Evolutionary conservation across 2,888 invertebrate genomes (phyloP), one percentile per base, ranked within the genome.

Genomic region (Nemurella pictetii): DNA sequence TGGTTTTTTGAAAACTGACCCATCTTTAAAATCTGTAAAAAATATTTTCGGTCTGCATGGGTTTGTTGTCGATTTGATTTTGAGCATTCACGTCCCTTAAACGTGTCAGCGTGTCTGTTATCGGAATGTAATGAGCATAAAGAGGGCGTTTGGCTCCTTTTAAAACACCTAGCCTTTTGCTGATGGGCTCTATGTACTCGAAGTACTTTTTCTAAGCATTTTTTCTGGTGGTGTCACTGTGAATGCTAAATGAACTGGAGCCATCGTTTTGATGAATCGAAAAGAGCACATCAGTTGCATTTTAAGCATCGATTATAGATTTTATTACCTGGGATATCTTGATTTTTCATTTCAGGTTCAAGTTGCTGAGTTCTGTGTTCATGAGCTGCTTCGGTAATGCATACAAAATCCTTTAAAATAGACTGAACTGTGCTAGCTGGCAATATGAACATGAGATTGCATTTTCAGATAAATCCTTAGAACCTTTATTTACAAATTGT

Each of bases 11-110:
- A 77, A 77, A 5, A 25, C 25, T 5, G 27, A 15, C 26, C 77
- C 77, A 77, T 77, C 77, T 27, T 77, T 77, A 5, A 77, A 77
- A 77, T 77, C 77, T 15, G 77, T 77, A 4, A 77, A 27, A 5
- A 77, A 26, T 25, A 3, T 5, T 3, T 15, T 77, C 28, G 3
- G 15, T 26, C 29, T 15, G 77, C 15, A 15, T 26, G 29, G 26
- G 28, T 7, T n/a, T 7, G 7, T 29, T 26, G 77, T 77, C 77
- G 5, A 77, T 77, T 77, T 77, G 77, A 29, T 7, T 5, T 77
- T 77, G 77, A 28, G 26, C 15, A 27, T 27, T 2, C 4, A 27
- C 26, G 25, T 77, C 26, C 20, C 27, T 12, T 25, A 77, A 27
- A 2, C 28, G 20, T 4, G 27, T 26, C 26, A 77, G 4, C 4